These are phyloP conservation scores for Kryphioiulus occultus DNA, from an alignment of 2,888 invertebrate genomes.

Conservation along the genomic window DNA sequence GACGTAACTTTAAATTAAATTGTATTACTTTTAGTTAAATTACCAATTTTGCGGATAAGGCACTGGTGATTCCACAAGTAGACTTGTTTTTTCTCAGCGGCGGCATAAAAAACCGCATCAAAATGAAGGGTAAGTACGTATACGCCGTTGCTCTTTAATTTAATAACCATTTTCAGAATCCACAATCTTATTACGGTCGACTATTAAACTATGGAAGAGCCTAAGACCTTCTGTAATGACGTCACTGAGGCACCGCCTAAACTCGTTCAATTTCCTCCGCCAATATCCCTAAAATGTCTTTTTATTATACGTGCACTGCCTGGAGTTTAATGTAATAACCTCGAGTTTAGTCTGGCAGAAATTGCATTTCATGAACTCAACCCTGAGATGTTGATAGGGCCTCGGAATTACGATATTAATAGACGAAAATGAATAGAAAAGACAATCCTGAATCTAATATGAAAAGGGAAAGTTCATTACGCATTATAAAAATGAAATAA, in stretches of 20 bases:
- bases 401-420: conserved; percentile 30
- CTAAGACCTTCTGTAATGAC: neutral
- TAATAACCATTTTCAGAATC: conserved; percentile 35
- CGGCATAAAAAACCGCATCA: neutral
- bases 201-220: neutral
- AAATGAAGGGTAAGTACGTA: conserved; percentile 7
- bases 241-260: conserved; percentile 25
- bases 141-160: conserved; percentile 27
- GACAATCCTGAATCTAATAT: conserved; percentile 24
- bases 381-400: conserved; percentile 35
- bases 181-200: neutral
- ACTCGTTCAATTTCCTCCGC: conserved; percentile 21
- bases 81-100: neutral
- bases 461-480: conserved; percentile 30
- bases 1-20: neutral
- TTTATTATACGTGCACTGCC: conserved; percentile 13
- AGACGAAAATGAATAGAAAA: conserved; percentile 35
- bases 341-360: conserved; percentile 35
- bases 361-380: conserved; percentile 35
- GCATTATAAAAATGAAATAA: conserved; percentile 26
- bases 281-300: conserved; percentile 30
- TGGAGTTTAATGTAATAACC: conserved; percentile 35
- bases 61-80: neutral
- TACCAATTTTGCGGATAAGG: neutral
- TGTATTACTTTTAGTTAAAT: neutral